Conservation (phyloP, 2,797 vertebrate species). For the Dendrocincla fuliginosa region DNA sequence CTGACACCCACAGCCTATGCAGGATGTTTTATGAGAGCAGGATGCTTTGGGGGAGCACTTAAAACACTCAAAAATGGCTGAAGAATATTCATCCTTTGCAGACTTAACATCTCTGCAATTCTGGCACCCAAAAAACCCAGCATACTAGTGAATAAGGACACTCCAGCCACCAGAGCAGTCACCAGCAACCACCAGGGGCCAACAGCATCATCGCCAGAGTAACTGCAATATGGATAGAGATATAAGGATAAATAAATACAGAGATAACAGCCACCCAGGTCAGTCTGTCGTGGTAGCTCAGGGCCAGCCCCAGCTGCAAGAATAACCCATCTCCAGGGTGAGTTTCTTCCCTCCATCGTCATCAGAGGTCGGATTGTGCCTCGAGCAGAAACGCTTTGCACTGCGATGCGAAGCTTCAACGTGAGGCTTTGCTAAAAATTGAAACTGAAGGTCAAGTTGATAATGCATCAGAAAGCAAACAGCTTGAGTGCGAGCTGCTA, state of each 20-base stretch:
- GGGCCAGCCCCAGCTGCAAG: neutral
- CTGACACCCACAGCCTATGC: neutral
- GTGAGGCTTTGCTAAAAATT: slow-evolving; percentile 37
- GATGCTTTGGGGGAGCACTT: neutral
- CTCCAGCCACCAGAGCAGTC: neutral
- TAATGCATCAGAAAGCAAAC: slow-evolving; percentile 69
- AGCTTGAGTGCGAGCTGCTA: slow-evolving; percentile 68
- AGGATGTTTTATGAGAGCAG: neutral
- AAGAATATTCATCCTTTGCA: neutral
- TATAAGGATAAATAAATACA: neutral
- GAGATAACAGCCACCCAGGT: neutral
- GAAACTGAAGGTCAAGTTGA: slow-evolving; percentile 67
- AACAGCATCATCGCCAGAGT: neutral
- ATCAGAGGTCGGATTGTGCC: neutral
- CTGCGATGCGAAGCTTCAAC: neutral
- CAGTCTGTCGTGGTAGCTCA: neutral
- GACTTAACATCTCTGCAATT: neutral
- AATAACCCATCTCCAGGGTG: neutral
- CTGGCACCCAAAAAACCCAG: neutral
- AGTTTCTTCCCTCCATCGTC: neutral
- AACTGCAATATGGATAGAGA: neutral
- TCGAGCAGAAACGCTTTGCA: neutral
- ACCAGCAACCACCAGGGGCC: neutral
- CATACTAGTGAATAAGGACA: neutral
- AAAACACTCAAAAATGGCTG: neutral